Evolutionary conservation across 2,888 invertebrate genomes (phyloP).

Genomic region (Megastigmus dorsalis): DNA sequence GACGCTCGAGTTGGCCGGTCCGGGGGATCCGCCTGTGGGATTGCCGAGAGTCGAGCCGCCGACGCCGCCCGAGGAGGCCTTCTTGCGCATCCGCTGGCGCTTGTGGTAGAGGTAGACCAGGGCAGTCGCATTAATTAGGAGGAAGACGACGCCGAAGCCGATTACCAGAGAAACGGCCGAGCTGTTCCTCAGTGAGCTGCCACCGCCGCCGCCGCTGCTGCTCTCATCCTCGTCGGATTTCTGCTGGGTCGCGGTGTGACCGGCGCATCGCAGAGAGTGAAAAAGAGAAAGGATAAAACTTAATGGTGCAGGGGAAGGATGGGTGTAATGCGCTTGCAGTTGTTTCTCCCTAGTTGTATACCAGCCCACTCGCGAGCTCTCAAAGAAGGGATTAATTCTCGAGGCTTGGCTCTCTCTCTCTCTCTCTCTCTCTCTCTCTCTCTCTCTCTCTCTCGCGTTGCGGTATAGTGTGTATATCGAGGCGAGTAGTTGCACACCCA

Average conservation of each 20-base stretch:
- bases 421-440: no score
- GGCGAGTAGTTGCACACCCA: no score
- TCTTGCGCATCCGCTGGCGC: conserved; percentile 75
- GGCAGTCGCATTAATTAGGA: conserved; percentile 83
- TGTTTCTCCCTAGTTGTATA: no score
- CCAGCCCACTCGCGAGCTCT: no score
- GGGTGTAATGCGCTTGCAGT: not conserved
- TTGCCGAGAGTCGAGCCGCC: not conserved
- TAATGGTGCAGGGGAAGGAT: not conserved
- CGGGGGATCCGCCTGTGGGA: not conserved
- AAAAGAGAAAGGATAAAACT: not conserved
- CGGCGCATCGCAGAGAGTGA: not conserved
- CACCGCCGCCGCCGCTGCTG: conserved; percentile 58
- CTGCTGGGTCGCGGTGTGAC: no score
- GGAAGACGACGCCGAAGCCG: conserved; percentile 80
- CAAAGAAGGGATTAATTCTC: not conserved
- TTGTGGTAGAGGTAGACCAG: conserved; percentile 82
- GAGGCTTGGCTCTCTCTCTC: no score
- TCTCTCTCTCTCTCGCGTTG: no score
- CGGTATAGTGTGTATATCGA: no score
- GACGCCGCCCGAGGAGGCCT: conserved; percentile 63
- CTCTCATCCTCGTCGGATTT: conserved; percentile 38
- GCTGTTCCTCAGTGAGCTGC: conserved; percentile 68
- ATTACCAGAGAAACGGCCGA: conserved; percentile 74
- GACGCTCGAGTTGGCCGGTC: no score